These are phyloP conservation scores for Mormyrus proboscirostris DNA, from an alignment of 2,797 vertebrate genomes.

Conservation along the genomic window DNA sequence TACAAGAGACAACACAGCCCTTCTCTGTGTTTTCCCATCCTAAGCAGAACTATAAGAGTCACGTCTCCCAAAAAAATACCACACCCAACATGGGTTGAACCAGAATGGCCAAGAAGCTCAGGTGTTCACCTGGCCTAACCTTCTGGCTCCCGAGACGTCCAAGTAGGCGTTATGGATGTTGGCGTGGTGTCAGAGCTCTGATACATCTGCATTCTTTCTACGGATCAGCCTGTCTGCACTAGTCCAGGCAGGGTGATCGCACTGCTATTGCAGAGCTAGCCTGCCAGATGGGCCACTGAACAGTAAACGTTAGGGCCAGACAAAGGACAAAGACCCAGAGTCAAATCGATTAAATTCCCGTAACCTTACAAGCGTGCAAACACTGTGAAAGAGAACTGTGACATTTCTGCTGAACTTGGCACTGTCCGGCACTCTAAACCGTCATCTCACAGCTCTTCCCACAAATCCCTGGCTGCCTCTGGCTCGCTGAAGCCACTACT, in stretches of 20 bases:
- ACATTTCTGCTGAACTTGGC: not conserved
- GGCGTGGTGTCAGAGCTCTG: not conserved
- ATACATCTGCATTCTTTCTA: not conserved
- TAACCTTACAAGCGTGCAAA: not conserved
- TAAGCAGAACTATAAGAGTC: not conserved
- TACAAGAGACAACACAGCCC: not conserved
- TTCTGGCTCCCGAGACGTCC: too few relatives aligned
- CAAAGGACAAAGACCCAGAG: not conserved
- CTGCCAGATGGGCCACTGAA: not conserved
- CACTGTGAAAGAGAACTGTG: not conserved
- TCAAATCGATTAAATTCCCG: not conserved
- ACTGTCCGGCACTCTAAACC: not conserved
- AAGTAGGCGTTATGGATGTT: not conserved
- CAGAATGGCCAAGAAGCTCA: not conserved
- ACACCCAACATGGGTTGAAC: not conserved
- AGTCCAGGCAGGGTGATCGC: not conserved
- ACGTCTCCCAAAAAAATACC: not conserved
- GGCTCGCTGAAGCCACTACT: not conserved
- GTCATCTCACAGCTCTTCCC: not conserved
- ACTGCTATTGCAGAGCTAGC: not conserved
- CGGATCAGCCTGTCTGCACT: not conserved
- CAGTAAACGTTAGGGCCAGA: not conserved
- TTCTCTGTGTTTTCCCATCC: not conserved
- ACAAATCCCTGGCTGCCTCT: not conserved
- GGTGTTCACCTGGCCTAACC: slow-evolving; percentile 5